Base-by-base conservation (phyloP, 1,140 invertebrate species). In the Macrobrachium nipponense region DNA sequence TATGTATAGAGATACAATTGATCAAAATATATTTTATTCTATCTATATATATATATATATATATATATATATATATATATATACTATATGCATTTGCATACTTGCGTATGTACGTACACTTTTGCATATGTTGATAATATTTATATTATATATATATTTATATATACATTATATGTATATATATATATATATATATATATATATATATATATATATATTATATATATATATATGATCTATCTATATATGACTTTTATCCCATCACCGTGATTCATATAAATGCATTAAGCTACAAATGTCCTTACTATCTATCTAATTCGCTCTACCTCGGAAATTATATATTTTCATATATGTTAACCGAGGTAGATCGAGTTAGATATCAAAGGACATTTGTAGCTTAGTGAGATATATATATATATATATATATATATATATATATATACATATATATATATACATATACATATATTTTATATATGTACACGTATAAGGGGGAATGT, bases 41-140 rank as follows among this genome's bases (percentile, higher is more conserved):
- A 44, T 75, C 1, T 43, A 23, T 44, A 27, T 75, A 75, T 43
- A 75, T 75, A 75, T 75, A 75, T 43, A 23, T 75, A 75, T 75
- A 75, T 43, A 75, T 75, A 75, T 75, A 75, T 75, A 75, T 75
- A 75, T 75, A 36, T 44, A 75, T 75, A 75, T 43, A 75, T 75
- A 75, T 75, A 75, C 14, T 44, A 10, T 44, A 75, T 75, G 17
- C 20, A 75, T 64, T 8, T 70, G 51, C 17, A 79, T 64, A 79
- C 66, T 10, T 79, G 17, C 17, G 27, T 79, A 6, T 79, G 27
- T 15, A 27, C 64, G 36, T 80, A 27, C 11, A 27, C 64, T 20
- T 80, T 11, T 80, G 77, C 36, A 27, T 80, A 72, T 80, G 36
- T 11, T 11, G 76, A 72, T 80, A 72, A 60, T 20, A 18, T 60